phyloP scores from a whole-genome alignment of 2,888 invertebrate species.

The Nycteola revayana region DNA sequence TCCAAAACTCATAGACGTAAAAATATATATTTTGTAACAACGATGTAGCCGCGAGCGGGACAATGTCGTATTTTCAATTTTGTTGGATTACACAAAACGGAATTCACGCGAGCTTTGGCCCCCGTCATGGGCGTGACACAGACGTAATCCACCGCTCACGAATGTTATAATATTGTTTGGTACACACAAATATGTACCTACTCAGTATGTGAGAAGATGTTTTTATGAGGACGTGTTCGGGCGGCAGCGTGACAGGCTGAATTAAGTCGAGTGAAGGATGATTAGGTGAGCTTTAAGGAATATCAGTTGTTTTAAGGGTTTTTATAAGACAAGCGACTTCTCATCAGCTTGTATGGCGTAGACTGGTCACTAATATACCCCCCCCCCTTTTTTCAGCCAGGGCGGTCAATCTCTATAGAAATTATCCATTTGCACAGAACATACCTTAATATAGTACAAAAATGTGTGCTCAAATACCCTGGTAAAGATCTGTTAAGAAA shows the following conservation, averaged over 20 bases:
- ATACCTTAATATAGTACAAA: too few species aligned
- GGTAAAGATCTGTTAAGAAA: too few species aligned
- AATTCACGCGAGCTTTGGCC: constrained; percentile 37
- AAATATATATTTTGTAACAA: constrained; percentile 21
- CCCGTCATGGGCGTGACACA: constrained; percentile 34
- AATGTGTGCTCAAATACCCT: too few species aligned
- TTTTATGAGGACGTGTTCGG: constrained; percentile 1
- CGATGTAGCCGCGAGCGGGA: constrained; percentile 27
- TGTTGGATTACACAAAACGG: constrained; percentile 38
- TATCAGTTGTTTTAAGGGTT: too few species aligned
- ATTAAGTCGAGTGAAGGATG: too few species aligned
- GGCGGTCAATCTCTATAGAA: too few species aligned
- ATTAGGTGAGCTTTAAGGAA: too few species aligned
- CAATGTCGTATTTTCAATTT: constrained; percentile 46
- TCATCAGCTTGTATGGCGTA: too few species aligned
- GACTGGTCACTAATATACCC: too few species aligned
- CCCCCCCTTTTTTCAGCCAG: too few species aligned
- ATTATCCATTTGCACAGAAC: too few species aligned
- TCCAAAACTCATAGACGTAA: constrained; percentile 14
- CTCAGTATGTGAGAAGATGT: not conserved
- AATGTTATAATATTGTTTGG: constrained; percentile 21
- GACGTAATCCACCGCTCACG: constrained; percentile 30
- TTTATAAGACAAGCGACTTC: too few species aligned
- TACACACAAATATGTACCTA: constrained; percentile 9
- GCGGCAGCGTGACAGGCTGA: constrained; percentile 1